These are phyloP conservation scores for Agrotis ipsilon DNA, from an alignment of 2,888 invertebrate species.

Conservation along the genomic window DNA sequence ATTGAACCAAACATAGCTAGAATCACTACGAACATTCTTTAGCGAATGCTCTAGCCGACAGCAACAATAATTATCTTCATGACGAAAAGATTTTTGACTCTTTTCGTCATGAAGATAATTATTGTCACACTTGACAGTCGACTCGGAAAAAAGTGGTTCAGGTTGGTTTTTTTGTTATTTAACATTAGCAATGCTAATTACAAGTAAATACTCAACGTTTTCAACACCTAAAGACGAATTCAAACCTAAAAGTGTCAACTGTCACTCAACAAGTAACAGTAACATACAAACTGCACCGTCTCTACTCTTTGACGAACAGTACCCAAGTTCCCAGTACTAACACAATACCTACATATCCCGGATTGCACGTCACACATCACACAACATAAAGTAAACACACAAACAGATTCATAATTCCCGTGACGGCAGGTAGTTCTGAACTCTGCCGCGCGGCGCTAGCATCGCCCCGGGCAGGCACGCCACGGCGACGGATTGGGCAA, in stretches of 20 bases:
- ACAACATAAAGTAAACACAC: slow-evolving; percentile 38
- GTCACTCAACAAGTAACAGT: background rate
- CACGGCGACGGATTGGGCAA: slow-evolving; percentile 30
- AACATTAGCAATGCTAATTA: too few species aligned
- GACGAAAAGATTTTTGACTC: too few species aligned
- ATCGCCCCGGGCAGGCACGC: slow-evolving; percentile 29
- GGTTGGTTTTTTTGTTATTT: too few species aligned
- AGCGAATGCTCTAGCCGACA: too few species aligned
- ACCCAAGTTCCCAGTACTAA: background rate
- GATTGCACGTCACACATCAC: background rate
- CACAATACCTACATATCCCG: slow-evolving; percentile 1
- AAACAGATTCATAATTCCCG: slow-evolving; percentile 52
- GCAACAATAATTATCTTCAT: too few species aligned
- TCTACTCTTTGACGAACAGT: background rate
- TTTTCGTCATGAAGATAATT: too few species aligned
- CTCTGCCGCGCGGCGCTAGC: background rate
- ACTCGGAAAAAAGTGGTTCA: too few species aligned
- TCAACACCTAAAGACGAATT: too few species aligned
- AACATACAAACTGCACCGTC: background rate
- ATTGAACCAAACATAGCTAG: too few species aligned
- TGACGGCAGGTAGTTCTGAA: slow-evolving; percentile 36
- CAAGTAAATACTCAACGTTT: too few species aligned
- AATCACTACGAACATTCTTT: too few species aligned
- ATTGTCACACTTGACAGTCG: too few species aligned
- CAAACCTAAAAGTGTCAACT: background rate